Evolutionary conservation across 1,140 invertebrate genomes (phyloP), one percentile per base, ranked within the genome.

Genomic region (Trichomalopsis sarcophagae): DNA sequence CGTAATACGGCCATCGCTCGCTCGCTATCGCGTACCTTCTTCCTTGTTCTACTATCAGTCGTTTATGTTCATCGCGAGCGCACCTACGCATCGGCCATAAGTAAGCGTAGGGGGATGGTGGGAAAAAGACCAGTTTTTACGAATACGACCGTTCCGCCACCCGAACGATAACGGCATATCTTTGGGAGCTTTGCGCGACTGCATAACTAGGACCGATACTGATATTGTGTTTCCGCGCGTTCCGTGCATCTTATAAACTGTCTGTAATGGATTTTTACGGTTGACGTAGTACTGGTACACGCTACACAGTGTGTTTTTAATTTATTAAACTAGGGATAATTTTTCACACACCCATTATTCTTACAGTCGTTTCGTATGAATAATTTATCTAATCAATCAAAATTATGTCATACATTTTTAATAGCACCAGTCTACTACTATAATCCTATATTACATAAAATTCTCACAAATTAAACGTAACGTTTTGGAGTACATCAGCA

Each of bases 91-190:
- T 11, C 69, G 10, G 40, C 7, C 6, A 27, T 27, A 44, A 44
- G 40, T 44, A 68, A 13, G 40, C 17, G 27, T 4, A 78, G 76
- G 36, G 36, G 68, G 73, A 69, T 69, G 84, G 79, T 84, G 71
- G 55, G 78, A 85, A 81, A 75, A 85, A 85, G 73, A 81, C 77
- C 6, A 68, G 55, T 62, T 85, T 81, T 85, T 62, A n/a, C 40
- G 36, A 76, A 81, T 76, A 17, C 36, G 33, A 3, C 83, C 81
- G 77, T 83, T 86, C 84, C 55, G 69, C 68, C 80, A 85, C 84
- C 83, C 84, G 81, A 84, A 89, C 88, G 89, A 90, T 90, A 90
- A 86, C 83, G 23, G 27, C 27, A 87, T 89, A 88, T 88, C 88
- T 85, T 76, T 21, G 84, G 66, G 66, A 6, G 62, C 47, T 74